phyloP scores from a whole-genome alignment of 1,140 invertebrate species.

The Samia ricini region DNA sequence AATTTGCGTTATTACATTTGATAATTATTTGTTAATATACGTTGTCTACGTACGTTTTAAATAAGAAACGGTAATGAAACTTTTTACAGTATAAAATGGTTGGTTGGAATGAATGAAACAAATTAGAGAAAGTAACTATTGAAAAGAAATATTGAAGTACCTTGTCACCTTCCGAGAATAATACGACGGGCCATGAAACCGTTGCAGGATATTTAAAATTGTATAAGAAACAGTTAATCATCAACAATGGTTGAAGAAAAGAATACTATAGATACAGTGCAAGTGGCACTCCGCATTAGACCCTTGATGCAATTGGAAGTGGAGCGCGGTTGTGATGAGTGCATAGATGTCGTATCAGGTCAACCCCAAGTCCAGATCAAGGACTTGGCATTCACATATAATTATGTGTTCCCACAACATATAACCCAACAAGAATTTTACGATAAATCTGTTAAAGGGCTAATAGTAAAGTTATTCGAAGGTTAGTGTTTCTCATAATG shows the following conservation, averaged over 20 bases:
- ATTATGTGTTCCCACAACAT: conserved; percentile 88
- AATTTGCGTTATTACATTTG: too few relatives aligned
- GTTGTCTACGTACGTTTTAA: too few relatives aligned
- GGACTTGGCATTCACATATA: conserved; percentile 92
- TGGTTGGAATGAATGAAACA: background rate
- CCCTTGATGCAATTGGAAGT: conserved; percentile 87
- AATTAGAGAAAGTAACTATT: background rate
- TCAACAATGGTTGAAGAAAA: conserved; percentile 51
- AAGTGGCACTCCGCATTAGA: conserved; percentile 89
- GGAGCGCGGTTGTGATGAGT: conserved; percentile 82
- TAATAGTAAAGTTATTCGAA: conserved; percentile 89
- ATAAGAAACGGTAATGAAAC: too few relatives aligned
- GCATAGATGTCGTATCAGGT: conserved; percentile 80
- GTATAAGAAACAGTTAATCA: background rate
- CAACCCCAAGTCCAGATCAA: conserved; percentile 86
- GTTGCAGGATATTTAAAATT: background rate
- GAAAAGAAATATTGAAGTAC: background rate
- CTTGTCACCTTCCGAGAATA: background rate
- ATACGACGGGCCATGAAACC: background rate
- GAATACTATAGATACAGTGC: conserved; percentile 76
- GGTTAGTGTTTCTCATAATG: conserved; percentile 69
- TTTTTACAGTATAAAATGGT: background rate
- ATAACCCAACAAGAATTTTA: conserved; percentile 88
- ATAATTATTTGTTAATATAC: too few relatives aligned
- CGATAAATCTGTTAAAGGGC: conserved; percentile 83